These are phyloP conservation scores for Limnephilus lunatus DNA, from an alignment of 2,888 invertebrate genomes.

Conservation along the genomic window DNA sequence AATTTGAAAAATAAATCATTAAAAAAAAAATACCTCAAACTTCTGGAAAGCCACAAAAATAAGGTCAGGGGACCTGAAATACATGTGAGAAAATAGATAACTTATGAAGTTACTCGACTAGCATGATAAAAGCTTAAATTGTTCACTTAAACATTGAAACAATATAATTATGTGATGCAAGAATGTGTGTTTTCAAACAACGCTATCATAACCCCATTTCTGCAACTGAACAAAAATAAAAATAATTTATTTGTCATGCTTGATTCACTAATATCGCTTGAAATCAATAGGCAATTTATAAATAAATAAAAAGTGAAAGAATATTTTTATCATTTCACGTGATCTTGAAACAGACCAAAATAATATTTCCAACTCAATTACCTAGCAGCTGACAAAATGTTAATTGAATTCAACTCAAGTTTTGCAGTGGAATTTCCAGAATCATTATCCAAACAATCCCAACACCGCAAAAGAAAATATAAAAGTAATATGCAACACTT, in stretches of 20 bases:
- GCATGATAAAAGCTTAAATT: not conserved
- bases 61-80: not conserved
- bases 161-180: not conserved
- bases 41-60: not conserved
- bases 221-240: not conserved
- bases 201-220: not conserved
- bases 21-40: not conserved
- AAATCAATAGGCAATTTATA: not conserved
- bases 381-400: not conserved
- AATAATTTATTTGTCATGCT: not conserved
- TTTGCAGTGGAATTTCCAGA: not conserved
- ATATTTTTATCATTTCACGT: not conserved
- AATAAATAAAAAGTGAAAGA: not conserved
- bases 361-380: not conserved
- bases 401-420: not conserved
- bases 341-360: conserved; percentile 44
- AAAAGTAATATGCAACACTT: not conserved
- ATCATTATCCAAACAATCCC: not conserved
- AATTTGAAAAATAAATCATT: not conserved
- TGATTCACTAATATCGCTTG: not conserved
- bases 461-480: not conserved
- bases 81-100: too few species aligned
- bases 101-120: not conserved
- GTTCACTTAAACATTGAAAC: not conserved
- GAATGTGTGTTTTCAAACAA: not conserved